These are phyloP conservation scores for Stegodyphus dumicola DNA, from an alignment of 1,140 invertebrate species.

Conservation along the genomic window DNA sequence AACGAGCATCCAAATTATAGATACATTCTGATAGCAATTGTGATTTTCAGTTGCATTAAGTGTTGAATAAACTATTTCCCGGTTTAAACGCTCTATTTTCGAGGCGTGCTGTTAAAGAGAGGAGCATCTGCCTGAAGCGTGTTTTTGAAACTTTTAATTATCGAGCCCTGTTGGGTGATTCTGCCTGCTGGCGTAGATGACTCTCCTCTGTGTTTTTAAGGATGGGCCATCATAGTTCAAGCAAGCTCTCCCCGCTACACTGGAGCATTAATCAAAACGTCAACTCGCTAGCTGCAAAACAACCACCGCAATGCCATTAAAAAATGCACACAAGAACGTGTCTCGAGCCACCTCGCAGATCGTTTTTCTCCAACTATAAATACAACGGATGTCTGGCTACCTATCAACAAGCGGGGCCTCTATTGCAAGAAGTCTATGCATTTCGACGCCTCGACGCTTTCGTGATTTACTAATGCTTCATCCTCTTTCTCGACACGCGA, in stretches of 20 bases:
- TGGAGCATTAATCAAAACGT: slow-evolving; percentile 41
- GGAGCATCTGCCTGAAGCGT: neutral
- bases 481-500: neutral
- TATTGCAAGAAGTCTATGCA: slow-evolving; percentile 25
- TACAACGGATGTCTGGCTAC: slow-evolving; percentile 31
- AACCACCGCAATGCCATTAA: slow-evolving; percentile 9
- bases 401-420: slow-evolving; percentile 32
- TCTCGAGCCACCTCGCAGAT: slow-evolving; percentile 16
- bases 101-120: no score
- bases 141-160: neutral
- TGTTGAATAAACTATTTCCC: no score
- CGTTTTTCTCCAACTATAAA: slow-evolving; percentile 52
- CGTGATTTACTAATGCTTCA: slow-evolving; percentile 41
- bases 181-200: neutral
- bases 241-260: neutral
- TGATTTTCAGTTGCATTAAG: no score
- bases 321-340: neutral
- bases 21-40: no score
- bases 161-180: neutral
- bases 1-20: no score
- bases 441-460: slow-evolving; percentile 25
- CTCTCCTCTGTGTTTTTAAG: neutral
- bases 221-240: neutral
- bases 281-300: slow-evolving; percentile 36
- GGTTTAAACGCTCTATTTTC: no score